Evolutionary conservation across 1,140 invertebrate species (phyloP).

Genomic region (Pseudomyrmex dendroicus): DNA sequence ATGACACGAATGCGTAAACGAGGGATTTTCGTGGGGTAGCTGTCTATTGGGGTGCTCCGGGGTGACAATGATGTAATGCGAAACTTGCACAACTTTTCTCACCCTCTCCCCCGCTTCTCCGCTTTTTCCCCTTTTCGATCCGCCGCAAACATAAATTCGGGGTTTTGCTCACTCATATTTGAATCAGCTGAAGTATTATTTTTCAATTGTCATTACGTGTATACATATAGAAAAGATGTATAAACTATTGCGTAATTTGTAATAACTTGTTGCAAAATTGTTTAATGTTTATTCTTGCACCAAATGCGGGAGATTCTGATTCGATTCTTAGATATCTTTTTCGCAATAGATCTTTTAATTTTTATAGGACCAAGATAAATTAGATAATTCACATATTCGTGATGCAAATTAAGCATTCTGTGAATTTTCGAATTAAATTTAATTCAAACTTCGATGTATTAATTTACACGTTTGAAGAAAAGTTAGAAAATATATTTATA

Average conservation of each 20-base stretch:
- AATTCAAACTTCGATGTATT: too few relatives aligned
- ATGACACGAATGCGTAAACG: slow-evolving; percentile 41
- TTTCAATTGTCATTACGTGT: slow-evolving; percentile 16
- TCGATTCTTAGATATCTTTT: too few relatives aligned
- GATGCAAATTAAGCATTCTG: too few relatives aligned
- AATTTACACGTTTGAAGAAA: too few relatives aligned
- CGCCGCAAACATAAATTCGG: slow-evolving; percentile 24
- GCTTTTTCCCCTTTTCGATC: slow-evolving; percentile 40
- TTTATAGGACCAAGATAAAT: too few relatives aligned
- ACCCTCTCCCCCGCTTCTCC: slow-evolving; percentile 56
- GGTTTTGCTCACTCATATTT: slow-evolving; percentile 10
- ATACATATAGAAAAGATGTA: not conserved
- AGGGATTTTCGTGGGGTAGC: slow-evolving; percentile 69
- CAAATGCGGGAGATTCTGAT: too few relatives aligned
- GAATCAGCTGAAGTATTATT: not conserved
- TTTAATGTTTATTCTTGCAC: too few relatives aligned
- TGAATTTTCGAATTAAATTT: too few relatives aligned
- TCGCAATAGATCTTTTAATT: too few relatives aligned
- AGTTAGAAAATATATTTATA: too few relatives aligned
- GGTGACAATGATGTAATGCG: slow-evolving; percentile 78
- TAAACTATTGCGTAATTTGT: slow-evolving; percentile 8
- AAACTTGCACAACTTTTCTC: slow-evolving; percentile 73
- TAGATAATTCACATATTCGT: too few relatives aligned
- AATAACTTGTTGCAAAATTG: too few relatives aligned
- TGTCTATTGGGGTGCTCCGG: slow-evolving; percentile 72